phyloP scores from a whole-genome alignment of 2,113 vertebrate genomes.

The Actinemys pallida region DNA sequence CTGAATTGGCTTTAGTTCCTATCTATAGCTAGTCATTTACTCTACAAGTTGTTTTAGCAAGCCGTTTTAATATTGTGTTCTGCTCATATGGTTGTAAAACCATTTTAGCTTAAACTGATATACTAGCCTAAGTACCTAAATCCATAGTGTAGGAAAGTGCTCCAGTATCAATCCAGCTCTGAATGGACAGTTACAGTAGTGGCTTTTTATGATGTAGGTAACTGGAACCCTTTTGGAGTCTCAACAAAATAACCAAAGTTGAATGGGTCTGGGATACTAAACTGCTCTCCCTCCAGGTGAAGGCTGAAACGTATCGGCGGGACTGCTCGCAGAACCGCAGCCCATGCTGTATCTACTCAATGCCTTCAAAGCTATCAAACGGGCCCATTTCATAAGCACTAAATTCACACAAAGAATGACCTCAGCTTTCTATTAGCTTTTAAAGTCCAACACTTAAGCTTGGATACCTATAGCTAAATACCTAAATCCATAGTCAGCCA shows the following conservation, averaged over 20 bases:
- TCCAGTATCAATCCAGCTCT: not conserved
- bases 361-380: not conserved
- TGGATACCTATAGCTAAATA: too few species aligned
- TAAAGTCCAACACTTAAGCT: too few species aligned
- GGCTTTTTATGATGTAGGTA: not conserved
- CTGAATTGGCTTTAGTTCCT: not conserved
- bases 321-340: not conserved
- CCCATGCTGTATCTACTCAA: not conserved
- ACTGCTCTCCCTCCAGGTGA: accelerated
- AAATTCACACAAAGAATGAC: too few species aligned
- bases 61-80: not conserved
- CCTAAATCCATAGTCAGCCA: too few species aligned
- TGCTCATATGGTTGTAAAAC: not conserved
- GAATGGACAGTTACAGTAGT: too few species aligned
- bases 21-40: not conserved
- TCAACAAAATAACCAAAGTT: accelerated
- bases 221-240: accelerated
- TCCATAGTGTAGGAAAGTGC: not conserved
- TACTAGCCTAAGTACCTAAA: too few species aligned
- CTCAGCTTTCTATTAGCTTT: too few species aligned
- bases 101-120: not conserved
- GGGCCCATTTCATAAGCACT: not conserved
- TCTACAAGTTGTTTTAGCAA: not conserved
- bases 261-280: accelerated
- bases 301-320: not conserved